Evolutionary conservation across 2,113 vertebrate genomes (phyloP).

Genomic region (Phalacrocorax aristotelis): DNA sequence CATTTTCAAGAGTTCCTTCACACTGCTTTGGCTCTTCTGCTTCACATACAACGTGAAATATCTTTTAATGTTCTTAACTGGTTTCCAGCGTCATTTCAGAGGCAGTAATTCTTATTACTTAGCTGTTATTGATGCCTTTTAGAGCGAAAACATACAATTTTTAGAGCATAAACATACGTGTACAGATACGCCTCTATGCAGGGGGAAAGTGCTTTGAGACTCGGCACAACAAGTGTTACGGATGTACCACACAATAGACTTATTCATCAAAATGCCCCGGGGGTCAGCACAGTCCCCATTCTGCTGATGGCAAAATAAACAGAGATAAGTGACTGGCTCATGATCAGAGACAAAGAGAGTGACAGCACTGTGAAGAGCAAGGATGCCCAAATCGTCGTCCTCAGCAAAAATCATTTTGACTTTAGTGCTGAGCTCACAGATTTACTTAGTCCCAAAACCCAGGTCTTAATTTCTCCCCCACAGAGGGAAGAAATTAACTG

Average conservation of each 20-base stretch:
- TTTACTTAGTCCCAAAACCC: background rate
- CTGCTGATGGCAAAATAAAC: background rate
- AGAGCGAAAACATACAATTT: background rate
- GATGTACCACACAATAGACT: background rate
- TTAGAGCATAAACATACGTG: accelerated
- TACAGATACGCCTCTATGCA: background rate
- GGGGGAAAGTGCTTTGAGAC: background rate
- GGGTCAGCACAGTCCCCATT: background rate
- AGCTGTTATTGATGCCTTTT: background rate
- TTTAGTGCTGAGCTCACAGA: background rate
- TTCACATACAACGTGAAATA: background rate
- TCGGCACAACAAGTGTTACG: background rate
- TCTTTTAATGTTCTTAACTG: background rate
- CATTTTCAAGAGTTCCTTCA: background rate
- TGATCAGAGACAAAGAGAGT: background rate
- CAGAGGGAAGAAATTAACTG: background rate
- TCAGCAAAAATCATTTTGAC: background rate
- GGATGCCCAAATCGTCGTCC: background rate
- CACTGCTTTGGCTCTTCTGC: background rate
- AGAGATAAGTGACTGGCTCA: background rate
- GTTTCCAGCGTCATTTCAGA: background rate
- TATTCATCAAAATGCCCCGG: background rate
- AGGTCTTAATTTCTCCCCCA: background rate
- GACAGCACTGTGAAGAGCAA: background rate
- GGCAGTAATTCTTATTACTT: background rate